A percentile compares a stretch with the other conserved stretches of the same genome.
phyloP scores from a whole-genome alignment of 2,888 invertebrate genomes.

The Corythucha ciliata region DNA sequence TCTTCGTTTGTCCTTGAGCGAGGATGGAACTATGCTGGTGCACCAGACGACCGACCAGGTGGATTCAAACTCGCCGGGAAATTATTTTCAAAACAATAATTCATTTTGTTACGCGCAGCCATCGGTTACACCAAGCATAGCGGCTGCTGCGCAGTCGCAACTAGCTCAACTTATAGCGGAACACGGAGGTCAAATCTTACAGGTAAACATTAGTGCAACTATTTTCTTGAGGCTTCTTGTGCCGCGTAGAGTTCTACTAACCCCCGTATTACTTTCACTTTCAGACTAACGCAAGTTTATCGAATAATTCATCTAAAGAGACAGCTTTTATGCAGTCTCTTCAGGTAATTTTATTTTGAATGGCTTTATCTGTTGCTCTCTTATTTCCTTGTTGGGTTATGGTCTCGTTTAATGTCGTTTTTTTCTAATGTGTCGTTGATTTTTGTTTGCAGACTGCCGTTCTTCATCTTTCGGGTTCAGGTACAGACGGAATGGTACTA shows the following conservation, averaged over 20 bases:
- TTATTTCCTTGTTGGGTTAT: background rate
- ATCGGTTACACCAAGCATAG: conserved; percentile 36
- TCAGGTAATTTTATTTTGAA: conserved; percentile 26
- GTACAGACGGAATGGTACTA: conserved; percentile 35
- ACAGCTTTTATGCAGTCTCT: conserved; percentile 33
- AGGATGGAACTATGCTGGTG: conserved; percentile 56
- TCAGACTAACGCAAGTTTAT: conserved; percentile 31
- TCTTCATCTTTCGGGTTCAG: conserved; percentile 31
- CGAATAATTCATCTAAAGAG: conserved; percentile 31
- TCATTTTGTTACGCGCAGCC: conserved; percentile 9
- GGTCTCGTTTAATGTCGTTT: background rate
- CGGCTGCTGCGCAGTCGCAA: conserved; percentile 38
- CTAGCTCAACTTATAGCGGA: conserved; percentile 37
- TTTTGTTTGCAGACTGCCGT: conserved; percentile 35
- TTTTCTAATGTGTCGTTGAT: background rate
- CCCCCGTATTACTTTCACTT: conserved; percentile 21
- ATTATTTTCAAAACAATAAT: background rate
- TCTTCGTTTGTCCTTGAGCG: conserved; percentile 55
- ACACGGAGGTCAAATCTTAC: conserved; percentile 36
- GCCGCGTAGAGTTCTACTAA: too few relatives aligned
- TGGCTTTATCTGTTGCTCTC: background rate
- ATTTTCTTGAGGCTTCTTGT: too few relatives aligned
- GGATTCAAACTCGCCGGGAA: conserved; percentile 9
- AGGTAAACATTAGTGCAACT: too few relatives aligned
- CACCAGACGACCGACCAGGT: conserved; percentile 47